Evolutionary conservation across 1,140 invertebrate genomes (phyloP).

Genomic region (Ganaspis sp.): DNA sequence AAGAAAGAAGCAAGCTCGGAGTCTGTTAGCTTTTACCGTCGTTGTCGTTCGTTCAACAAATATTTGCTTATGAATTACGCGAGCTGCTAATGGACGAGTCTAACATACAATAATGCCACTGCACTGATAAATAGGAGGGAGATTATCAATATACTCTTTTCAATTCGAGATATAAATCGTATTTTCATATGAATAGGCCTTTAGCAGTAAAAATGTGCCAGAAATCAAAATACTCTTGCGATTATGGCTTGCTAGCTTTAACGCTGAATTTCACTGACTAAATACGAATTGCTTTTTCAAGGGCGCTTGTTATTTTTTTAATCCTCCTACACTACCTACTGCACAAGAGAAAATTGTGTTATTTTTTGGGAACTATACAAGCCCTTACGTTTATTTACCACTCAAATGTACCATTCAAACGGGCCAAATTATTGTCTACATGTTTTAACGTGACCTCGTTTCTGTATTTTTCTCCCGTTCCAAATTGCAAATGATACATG

Average conservation of each 20-base stretch:
- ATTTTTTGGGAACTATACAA: slow-evolving; percentile 21
- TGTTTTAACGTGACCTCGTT: not conserved
- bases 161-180: not conserved
- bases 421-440: not conserved
- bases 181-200: slow-evolving; percentile 8
- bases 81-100: slow-evolving; percentile 24
- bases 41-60: slow-evolving; percentile 21
- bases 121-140: not conserved
- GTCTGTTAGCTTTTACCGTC: slow-evolving; percentile 18
- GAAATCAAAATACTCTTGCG: slow-evolving; percentile 10
- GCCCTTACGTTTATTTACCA: slow-evolving; percentile 1
- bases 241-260: not conserved
- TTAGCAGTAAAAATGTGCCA: not conserved
- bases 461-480: not conserved
- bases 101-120: slow-evolving; percentile 16
- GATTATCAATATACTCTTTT: not conserved
- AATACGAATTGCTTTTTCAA: slow-evolving; percentile 28
- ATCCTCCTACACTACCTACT: not conserved
- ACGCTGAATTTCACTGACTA: slow-evolving; percentile 11
- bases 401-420: not conserved
- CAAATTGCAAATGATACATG: not conserved
- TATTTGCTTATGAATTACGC: slow-evolving; percentile 28
- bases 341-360: slow-evolving; percentile 13
- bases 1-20: not conserved
- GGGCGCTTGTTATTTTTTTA: slow-evolving; percentile 23